Evolutionary conservation across 2,113 vertebrate genomes (phyloP).

Genomic region (Prionailurus bengalensis): DNA sequence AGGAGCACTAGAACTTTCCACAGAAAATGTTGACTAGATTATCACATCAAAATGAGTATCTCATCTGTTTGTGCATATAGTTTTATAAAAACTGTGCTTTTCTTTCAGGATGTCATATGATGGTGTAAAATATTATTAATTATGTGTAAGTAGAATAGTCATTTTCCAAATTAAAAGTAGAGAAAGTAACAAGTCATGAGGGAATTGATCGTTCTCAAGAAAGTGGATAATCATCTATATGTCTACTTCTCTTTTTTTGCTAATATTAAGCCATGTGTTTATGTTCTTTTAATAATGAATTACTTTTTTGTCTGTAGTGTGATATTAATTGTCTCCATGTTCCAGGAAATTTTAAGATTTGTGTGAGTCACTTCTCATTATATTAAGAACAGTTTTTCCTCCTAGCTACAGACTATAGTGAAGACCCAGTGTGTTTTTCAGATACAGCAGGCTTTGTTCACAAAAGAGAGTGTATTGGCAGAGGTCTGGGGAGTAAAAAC

Average conservation of each 20-base stretch:
- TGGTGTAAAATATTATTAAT: neutral
- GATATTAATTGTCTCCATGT: neutral
- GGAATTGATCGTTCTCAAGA: neutral
- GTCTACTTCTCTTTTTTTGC: neutral
- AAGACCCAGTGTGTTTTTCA: neutral
- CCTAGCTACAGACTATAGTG: neutral
- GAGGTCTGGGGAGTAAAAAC: accelerated
- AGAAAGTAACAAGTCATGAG: neutral
- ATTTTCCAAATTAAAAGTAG: neutral
- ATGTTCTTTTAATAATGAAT: neutral
- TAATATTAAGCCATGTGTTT: neutral
- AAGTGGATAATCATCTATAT: neutral
- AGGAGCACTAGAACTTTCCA: neutral
- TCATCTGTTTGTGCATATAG: neutral
- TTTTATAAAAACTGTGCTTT: neutral
- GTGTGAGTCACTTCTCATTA: neutral
- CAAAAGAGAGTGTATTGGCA: neutral
- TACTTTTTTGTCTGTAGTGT: neutral
- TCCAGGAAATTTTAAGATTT: neutral
- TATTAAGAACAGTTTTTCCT: neutral
- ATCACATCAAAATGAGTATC: neutral
- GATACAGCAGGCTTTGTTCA: neutral
- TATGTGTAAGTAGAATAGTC: neutral
- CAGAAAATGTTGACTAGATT: neutral
- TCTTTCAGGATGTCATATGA: neutral